Base-by-base conservation (phyloP, 2,797 vertebrate species). In the Danio jaintianensis region DNA sequence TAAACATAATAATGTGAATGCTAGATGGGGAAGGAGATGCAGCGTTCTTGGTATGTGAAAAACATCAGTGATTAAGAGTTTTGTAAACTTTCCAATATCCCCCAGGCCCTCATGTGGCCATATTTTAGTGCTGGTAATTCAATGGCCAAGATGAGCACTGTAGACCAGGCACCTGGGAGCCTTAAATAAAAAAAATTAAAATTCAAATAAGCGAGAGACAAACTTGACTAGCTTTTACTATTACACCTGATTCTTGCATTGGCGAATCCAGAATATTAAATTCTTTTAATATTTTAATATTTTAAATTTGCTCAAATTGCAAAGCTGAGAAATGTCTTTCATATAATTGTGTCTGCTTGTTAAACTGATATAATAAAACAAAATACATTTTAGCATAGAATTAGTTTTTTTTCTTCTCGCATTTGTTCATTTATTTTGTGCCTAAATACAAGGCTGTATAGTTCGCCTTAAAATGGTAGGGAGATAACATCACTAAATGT, bases 1-100 rank as follows among this genome's bases (percentile, higher is more conserved):
- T 83, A 78, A 84, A 84, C 82, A 87, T 78, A 87, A 81, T 78
- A 68, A 83, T 69, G 20, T 71, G 42, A 55, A 84, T 67, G 75
- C 66, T 11, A 69, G 6, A 45, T 40, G 53, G 56, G 42, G 40
- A 59, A 38, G 52, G 42, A 61, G 20, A 36, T 67, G 62, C 8
- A 63, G 43, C 16, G 16, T 42, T 66, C 36, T 47, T 48, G 55
- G n/a, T 63, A 70, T 78, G 78, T 55, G 63, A 69, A 71, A 78
- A 58, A 43, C 75, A 78, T 81, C 62, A 78, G 40, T 43, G 78
- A 78, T 59, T 78, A 38, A 45, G 48, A 77, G 42, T 47, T 68
- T 73, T 70, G 40, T 53, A 74, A 74, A 69, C 56, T 48, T 42
- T 61, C n/a, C 20, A 78, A 59, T 55, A 68, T 63, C 47, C 71